A percentile compares a stretch with the other conserved stretches of the same genome.
Conservation (phyloP, 2,113 vertebrate genomes). For the Micromys minutus region DNA sequence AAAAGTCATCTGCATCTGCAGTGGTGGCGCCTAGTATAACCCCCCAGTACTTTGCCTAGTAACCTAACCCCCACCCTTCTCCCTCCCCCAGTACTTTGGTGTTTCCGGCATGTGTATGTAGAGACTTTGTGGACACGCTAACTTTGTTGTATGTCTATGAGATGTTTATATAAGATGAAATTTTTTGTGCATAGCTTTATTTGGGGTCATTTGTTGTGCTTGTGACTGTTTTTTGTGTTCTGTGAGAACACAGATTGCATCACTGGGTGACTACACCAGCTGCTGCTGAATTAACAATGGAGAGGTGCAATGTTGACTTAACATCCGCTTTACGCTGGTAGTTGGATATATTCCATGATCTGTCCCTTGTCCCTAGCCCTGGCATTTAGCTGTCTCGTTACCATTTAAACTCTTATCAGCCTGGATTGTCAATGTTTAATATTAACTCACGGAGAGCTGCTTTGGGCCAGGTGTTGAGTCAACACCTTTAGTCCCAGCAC, state of each 20-base stretch:
- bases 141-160: neutral
- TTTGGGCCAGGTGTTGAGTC: neutral
- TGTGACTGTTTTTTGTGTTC: neutral
- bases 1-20: conserved; percentile 28
- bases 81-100: conserved; percentile 9
- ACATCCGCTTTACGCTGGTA: neutral
- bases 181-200: neutral
- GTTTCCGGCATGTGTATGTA: neutral
- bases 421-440: neutral
- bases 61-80: neutral
- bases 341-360: neutral
- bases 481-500: neutral
- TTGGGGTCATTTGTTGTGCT: conserved; percentile 12
- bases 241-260: neutral
- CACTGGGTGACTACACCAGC: neutral
- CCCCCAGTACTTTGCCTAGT: neutral
- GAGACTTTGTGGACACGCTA: conserved; percentile 1
- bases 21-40: conserved; percentile 14
- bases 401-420: neutral
- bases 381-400: neutral
- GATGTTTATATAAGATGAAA: conserved; percentile 40
- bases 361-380: neutral
- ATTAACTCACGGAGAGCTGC: neutral
- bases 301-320: neutral
- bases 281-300: neutral